A percentile compares a stretch with the other conserved stretches of the same genome.
Conservation (phyloP, 2,113 vertebrate genomes). For the Lutjanus erythropterus region DNA sequence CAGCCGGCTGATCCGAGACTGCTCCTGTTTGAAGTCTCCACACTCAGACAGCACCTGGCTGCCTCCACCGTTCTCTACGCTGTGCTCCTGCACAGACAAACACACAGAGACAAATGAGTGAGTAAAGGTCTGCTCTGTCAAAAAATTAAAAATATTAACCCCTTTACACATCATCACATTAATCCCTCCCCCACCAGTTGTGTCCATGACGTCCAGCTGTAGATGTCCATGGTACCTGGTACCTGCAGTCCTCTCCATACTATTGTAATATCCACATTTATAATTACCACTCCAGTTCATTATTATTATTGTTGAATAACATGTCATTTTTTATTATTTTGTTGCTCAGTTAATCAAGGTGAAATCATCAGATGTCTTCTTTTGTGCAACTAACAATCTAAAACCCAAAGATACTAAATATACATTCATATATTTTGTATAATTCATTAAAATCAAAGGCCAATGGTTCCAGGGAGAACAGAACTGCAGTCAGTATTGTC, state of each 20-base stretch:
- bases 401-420: background rate
- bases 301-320: background rate
- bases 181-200: background rate
- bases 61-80: constrained; percentile 86
- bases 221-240: background rate
- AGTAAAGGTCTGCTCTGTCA: background rate
- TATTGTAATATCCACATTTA: background rate
- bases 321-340: background rate
- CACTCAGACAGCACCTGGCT: constrained; percentile 91
- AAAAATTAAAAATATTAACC: background rate
- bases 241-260: background rate
- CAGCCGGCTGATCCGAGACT: constrained; percentile 93
- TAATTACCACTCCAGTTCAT: background rate
- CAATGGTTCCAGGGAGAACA: too few relatives aligned
- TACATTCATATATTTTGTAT: background rate
- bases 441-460: too few relatives aligned
- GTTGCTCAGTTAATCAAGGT: background rate
- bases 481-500: too few relatives aligned
- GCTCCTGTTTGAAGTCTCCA: constrained; percentile 92
- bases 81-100: constrained; percentile 88
- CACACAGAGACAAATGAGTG: background rate
- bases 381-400: background rate
- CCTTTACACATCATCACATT: too few relatives aligned
- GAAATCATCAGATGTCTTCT: background rate
- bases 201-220: background rate